Conservation (phyloP, 1,140 invertebrate genomes). For the Drosophila neocordata region DNA sequence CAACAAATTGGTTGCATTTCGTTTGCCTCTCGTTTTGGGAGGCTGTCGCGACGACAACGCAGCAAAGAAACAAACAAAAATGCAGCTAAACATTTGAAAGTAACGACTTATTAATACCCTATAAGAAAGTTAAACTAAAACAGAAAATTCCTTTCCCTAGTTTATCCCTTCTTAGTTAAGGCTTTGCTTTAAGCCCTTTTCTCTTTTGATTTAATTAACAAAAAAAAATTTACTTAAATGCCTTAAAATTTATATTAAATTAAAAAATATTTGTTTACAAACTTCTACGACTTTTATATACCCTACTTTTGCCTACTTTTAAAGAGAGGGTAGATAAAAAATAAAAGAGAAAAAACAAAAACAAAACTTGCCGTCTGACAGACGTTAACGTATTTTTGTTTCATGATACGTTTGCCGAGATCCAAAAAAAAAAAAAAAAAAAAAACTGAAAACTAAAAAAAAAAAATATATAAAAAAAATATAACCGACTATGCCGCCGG, state of each 20-base stretch:
- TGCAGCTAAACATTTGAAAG: not conserved
- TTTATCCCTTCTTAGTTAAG: no score
- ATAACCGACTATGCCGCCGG: conserved; percentile 50
- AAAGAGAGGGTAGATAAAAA: not conserved
- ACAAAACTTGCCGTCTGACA: conserved; percentile 47
- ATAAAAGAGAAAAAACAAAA: conserved; percentile 11
- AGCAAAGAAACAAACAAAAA: conserved; percentile 7
- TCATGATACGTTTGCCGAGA: conserved; percentile 70
- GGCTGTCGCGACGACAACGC: conserved; percentile 42
- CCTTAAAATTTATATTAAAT: no score
- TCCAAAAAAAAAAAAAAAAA: conserved; percentile 22
- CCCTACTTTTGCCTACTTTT: conserved; percentile 6
- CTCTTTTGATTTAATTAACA: no score
- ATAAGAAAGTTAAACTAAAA: no score
- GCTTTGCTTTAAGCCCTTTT: no score
- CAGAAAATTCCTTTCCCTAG: no score
- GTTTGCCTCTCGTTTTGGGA: conserved; percentile 49
- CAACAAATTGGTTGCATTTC: conserved; percentile 81
- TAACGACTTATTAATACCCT: not conserved
- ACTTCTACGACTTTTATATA: not conserved
- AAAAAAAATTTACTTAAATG: no score
- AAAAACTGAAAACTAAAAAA: conserved; percentile 24
- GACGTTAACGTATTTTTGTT: conserved; percentile 51
- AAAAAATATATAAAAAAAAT: conserved; percentile 37
- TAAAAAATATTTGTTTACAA: no score